Conservation (phyloP, 1,140 invertebrate species). For the Dinoponera quadriceps region DNA sequence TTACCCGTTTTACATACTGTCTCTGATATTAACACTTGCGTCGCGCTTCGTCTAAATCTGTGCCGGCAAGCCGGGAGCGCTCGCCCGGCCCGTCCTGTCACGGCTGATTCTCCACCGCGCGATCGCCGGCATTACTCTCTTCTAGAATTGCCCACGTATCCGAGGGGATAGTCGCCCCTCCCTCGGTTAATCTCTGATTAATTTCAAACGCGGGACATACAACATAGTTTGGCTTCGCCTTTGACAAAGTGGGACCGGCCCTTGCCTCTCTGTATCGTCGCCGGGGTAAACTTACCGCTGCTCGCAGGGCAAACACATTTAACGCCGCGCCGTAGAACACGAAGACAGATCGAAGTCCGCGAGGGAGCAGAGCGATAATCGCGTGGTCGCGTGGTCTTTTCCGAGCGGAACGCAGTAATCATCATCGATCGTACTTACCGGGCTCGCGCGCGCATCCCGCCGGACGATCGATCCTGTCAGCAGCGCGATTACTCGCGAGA, state of each 20-base stretch:
- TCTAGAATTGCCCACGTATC: not conserved
- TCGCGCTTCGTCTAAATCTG: slow-evolving; percentile 73
- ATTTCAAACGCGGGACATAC: slow-evolving; percentile 6
- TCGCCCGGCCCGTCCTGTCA: slow-evolving; percentile 19
- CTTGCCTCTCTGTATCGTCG: not conserved
- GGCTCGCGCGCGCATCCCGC: not conserved
- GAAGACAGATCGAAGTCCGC: not conserved
- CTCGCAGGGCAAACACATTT: not conserved
- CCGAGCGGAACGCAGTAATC: not conserved
- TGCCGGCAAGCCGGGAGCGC: slow-evolving; percentile 52
- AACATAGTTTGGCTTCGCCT: not conserved
- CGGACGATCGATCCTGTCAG: slow-evolving; percentile 68
- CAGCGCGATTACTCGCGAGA: slow-evolving; percentile 68
- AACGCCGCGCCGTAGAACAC: not conserved
- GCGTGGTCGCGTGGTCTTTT: not conserved
- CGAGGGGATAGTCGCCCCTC: not conserved
- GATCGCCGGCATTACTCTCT: not conserved
- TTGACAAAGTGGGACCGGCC: not conserved
- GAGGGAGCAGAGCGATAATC: not conserved
- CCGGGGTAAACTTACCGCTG: not conserved
- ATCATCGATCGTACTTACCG: not conserved
- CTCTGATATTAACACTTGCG: slow-evolving; percentile 83
- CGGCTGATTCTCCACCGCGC: not conserved
- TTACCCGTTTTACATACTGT: slow-evolving; percentile 84
- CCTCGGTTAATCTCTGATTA: slow-evolving; percentile 36